phyloP scores from a whole-genome alignment of 1,140 invertebrate species.

The Matsumurasca onukii region DNA sequence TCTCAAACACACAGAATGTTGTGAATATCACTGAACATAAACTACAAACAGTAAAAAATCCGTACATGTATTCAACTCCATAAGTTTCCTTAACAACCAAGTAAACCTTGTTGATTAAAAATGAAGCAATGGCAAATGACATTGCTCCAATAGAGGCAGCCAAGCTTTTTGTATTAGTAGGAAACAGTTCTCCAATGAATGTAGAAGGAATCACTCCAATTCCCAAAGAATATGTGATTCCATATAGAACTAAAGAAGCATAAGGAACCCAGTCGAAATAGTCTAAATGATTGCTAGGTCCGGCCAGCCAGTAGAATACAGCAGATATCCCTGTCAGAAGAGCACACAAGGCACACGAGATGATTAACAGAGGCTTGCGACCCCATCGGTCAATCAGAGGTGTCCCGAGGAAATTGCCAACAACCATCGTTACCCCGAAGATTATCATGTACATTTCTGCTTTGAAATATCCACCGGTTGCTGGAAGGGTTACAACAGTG shows the following conservation, averaged over 20 bases:
- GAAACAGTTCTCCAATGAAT: conserved; percentile 37
- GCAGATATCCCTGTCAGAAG: conserved; percentile 30
- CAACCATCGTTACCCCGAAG: conserved; percentile 39
- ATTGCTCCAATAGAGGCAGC: conserved; percentile 35
- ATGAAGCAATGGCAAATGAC: conserved; percentile 38
- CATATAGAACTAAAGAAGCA: conserved; percentile 34
- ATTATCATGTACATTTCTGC: conserved; percentile 35
- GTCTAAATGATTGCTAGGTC: conserved; percentile 1
- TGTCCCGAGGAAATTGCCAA: conserved; percentile 31
- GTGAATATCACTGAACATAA: conserved; percentile 62
- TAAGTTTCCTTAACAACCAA: conserved; percentile 56
- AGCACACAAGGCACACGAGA: conserved; percentile 45
- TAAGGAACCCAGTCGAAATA: conserved; percentile 35
- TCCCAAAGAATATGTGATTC: conserved; percentile 35
- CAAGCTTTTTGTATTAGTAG: conserved; percentile 34
- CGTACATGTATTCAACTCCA: conserved; percentile 68
- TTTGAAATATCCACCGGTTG: conserved; percentile 32
- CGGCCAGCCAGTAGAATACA: conserved; percentile 34
- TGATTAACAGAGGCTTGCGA: conserved; percentile 52
- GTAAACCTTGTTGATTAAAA: conserved; percentile 78
- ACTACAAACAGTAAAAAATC: conserved; percentile 74
- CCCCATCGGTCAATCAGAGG: conserved; percentile 49
- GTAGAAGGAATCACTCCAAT: conserved; percentile 36
- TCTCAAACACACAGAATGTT: conserved; percentile 71
- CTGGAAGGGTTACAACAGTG: conserved; percentile 38